These are phyloP conservation scores for Onychomys arenicola DNA, from an alignment of 2,797 vertebrate genomes.

Conservation along the genomic window DNA sequence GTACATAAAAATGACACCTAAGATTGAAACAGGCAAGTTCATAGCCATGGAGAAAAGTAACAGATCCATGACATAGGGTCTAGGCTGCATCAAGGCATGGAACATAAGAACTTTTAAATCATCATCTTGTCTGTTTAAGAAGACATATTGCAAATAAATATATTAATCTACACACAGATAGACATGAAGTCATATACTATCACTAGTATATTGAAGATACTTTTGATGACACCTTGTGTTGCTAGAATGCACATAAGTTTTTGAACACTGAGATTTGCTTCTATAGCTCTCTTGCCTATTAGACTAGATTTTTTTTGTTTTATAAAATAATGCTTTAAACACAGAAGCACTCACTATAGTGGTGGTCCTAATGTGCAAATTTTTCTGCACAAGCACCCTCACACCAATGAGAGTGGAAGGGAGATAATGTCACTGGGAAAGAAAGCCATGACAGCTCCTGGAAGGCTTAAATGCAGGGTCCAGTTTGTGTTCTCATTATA, in stretches of 20 bases:
- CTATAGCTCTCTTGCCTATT: neutral
- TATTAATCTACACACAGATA: neutral
- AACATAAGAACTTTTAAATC: neutral
- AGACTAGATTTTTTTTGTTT: neutral
- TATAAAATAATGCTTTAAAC: neutral
- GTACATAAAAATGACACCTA: neutral
- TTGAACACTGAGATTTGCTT: neutral
- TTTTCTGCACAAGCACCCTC: neutral
- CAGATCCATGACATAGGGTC: neutral
- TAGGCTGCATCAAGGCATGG: conserved; percentile 1
- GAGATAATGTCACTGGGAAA: neutral
- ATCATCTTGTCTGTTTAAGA: neutral
- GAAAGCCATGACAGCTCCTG: neutral
- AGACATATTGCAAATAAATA: neutral
- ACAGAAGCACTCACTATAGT: neutral
- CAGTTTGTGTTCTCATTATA: neutral
- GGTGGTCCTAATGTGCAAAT: neutral
- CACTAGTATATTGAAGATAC: neutral
- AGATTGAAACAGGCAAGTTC: neutral
- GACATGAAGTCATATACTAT: neutral
- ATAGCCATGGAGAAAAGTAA: neutral
- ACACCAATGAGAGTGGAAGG: neutral
- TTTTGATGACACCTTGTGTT: neutral
- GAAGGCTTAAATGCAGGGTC: neutral
- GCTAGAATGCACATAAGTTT: neutral